These are phyloP conservation scores for Lymantria dispar DNA, from an alignment of 2,888 invertebrate genomes.

Conservation along the genomic window DNA sequence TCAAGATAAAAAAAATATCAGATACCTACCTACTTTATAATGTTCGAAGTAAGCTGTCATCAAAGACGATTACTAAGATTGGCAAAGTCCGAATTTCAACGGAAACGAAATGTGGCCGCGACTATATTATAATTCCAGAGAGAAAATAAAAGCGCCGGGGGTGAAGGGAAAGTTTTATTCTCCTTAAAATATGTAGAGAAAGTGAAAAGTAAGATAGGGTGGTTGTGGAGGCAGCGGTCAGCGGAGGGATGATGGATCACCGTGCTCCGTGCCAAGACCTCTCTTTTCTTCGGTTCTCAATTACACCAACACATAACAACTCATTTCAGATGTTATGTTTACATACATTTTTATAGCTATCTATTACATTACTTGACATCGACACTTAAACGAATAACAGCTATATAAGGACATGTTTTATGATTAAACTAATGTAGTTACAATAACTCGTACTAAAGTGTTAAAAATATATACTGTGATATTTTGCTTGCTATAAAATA, in stretches of 20 bases:
- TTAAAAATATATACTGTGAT: too few relatives aligned
- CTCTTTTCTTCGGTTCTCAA: constrained; percentile 71
- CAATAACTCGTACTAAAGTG: too few relatives aligned
- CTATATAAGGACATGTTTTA: too few relatives aligned
- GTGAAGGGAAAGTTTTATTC: constrained; percentile 78
- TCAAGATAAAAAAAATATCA: constrained; percentile 52
- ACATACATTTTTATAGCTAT: constrained; percentile 30
- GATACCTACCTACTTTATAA: constrained; percentile 41
- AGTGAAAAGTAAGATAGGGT: constrained; percentile 79
- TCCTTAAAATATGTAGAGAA: constrained; percentile 83
- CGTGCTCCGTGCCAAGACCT: constrained; percentile 55
- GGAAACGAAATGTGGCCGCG: constrained; percentile 47
- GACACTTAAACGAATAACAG: not conserved
- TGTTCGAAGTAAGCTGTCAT: constrained; percentile 48
- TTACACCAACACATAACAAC: constrained; percentile 71
- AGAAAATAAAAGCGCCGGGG: constrained; percentile 67
- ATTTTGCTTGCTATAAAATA: too few relatives aligned
- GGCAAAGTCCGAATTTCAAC: constrained; percentile 48
- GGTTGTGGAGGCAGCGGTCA: constrained; percentile 55
- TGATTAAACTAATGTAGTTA: too few relatives aligned
- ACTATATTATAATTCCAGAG: constrained; percentile 61
- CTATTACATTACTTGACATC: constrained; percentile 6
- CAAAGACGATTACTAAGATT: constrained; percentile 56
- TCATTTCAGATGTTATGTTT: constrained; percentile 47
- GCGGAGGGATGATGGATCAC: constrained; percentile 81